Percentiles rank a stretch among this genome's conserved stretches.
phyloP scores from a whole-genome alignment of 2,888 invertebrate species.

The Gerosis bhagava region DNA sequence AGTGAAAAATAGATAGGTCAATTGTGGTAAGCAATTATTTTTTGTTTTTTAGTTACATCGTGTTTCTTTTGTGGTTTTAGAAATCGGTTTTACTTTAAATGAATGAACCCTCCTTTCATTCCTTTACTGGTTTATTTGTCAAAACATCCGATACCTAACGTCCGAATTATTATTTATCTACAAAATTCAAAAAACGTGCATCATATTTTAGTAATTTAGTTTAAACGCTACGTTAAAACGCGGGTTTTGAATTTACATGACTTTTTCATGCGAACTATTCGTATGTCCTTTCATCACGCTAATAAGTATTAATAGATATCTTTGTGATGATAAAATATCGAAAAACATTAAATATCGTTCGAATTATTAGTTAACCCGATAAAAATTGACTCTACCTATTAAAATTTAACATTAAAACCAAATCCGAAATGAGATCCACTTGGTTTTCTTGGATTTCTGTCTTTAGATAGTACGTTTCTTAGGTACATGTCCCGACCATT shows the following conservation, averaged over 20 bases:
- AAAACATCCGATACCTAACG: too few relatives aligned
- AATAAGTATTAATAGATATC: too few relatives aligned
- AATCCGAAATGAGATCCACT: conserved; percentile 22
- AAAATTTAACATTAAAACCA: conserved; percentile 20
- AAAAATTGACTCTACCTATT: conserved; percentile 23
- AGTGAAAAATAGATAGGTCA: too few relatives aligned
- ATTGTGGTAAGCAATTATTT: too few relatives aligned
- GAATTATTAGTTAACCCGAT: conserved; percentile 19
- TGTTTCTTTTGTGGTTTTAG: too few relatives aligned
- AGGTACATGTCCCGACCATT: neutral
- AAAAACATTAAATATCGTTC: conserved; percentile 18
- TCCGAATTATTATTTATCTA: conserved; percentile 74
- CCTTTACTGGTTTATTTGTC: too few relatives aligned
- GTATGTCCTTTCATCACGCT: too few relatives aligned
- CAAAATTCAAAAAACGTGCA: conserved; percentile 64
- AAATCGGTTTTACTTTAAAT: too few relatives aligned
- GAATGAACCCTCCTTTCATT: too few relatives aligned
- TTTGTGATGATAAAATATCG: conserved; percentile 12
- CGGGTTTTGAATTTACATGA: conserved; percentile 24
- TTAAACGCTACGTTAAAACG: conserved; percentile 47
- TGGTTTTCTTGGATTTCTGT: conserved; percentile 9
- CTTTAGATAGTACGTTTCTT: conserved; percentile 5
- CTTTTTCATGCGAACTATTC: conserved; percentile 22
- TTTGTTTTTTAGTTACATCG: too few relatives aligned
- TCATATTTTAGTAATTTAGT: conserved; percentile 52